These are phyloP conservation scores for Psittacula echo DNA, from an alignment of 2,797 vertebrate genomes.

Conservation along the genomic window DNA sequence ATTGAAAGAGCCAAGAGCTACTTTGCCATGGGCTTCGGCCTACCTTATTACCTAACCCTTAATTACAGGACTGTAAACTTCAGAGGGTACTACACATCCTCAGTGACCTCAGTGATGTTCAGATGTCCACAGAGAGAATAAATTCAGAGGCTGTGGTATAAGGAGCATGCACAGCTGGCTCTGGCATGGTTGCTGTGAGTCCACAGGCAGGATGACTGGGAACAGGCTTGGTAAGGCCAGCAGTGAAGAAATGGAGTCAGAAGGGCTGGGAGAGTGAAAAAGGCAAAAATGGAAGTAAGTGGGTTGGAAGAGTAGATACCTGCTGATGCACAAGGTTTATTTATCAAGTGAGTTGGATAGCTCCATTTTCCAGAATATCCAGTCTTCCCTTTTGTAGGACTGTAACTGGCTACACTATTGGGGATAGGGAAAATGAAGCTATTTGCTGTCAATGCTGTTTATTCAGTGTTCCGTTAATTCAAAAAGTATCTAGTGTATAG, in stretches of 20 bases:
- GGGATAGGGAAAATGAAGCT: background rate
- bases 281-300: background rate
- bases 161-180: background rate
- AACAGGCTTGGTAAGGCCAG: background rate
- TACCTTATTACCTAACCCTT: background rate
- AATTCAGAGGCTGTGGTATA: fast-evolving
- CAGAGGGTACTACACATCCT: fast-evolving
- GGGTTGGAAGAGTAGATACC: background rate
- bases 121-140: background rate
- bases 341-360: background rate
- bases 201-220: background rate
- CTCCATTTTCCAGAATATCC: background rate
- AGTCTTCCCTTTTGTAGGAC: background rate
- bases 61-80: background rate
- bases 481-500: background rate
- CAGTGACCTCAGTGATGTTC: background rate
- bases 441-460: background rate
- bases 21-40: background rate
- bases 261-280: background rate
- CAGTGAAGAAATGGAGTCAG: background rate
- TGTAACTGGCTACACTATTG: background rate
- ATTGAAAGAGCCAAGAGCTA: background rate
- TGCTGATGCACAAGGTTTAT: background rate
- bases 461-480: background rate
- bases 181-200: background rate